These are phyloP conservation scores for Stenurella melanura DNA, from an alignment of 2,888 invertebrate species.

Conservation along the genomic window DNA sequence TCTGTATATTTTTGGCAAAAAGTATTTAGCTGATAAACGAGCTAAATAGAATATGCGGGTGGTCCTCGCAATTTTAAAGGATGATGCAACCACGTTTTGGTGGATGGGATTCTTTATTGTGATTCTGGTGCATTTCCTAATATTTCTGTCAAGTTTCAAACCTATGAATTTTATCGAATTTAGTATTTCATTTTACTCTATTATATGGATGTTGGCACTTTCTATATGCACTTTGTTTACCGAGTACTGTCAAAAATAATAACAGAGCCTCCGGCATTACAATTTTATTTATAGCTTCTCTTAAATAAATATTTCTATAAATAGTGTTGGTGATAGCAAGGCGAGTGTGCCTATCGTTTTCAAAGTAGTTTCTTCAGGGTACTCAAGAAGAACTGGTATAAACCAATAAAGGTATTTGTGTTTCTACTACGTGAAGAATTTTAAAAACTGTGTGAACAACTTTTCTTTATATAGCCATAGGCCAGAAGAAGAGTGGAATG, in stretches of 20 bases:
- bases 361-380: neutral
- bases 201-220: neutral
- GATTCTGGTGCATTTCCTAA: no score
- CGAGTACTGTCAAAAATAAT: neutral
- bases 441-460: conserved; percentile 43
- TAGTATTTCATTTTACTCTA: no score
- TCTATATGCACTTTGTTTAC: neutral
- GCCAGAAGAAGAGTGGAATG: conserved; percentile 40
- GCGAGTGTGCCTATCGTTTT: neutral
- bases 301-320: neutral
- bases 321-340: neutral
- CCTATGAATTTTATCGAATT: no score
- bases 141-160: no score
- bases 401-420: conserved; percentile 19
- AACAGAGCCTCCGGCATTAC: neutral
- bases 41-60: no score
- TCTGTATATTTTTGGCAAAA: no score
- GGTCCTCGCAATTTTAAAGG: no score
- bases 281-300: neutral
- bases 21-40: no score
- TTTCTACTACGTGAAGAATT: conserved; percentile 32
- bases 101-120: no score
- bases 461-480: conserved; percentile 39
- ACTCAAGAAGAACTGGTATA: conserved; percentile 20
- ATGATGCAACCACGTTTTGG: no score